Evolutionary conservation across 2,113 vertebrate species (phyloP), one percentile per base, ranked within the genome.

Genomic region (Mungos mungo): DNA sequence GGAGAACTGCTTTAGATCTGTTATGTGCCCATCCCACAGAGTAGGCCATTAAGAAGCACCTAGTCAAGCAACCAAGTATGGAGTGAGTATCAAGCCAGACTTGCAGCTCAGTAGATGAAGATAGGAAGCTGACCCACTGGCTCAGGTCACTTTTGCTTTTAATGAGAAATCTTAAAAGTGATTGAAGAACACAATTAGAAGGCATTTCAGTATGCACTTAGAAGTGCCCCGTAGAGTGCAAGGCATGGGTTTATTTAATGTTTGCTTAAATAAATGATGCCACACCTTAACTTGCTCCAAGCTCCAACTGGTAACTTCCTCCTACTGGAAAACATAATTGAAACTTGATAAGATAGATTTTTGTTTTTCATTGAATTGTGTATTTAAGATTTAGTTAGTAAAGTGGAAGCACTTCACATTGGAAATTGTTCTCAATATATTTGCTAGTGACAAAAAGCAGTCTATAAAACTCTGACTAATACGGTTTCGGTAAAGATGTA

Each of bases 41-140:
- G 82, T 71, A 35, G 41, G 72, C 16, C 6, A 71, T 98, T 69
- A 80, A 74, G 45, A 82, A 96, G 63, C 35, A 83, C 50, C 66
- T 93, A 41, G 25, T 60, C 19, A 41, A 57, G 25, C 95, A 94
- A 8, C 95, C 95, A 96, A 68, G 19, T 0, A 27, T 97, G 96
- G 93, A 93, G 38, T 7, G 35, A 16, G 1, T 93, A 96, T 50
- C 98, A 98, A 71, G 80, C 93, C 77, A 92, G 76, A 29, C n/a
- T 97, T 52, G 15, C 85, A 23, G 13, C 0, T 41, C 60, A 95
- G 38, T 52, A 68, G 3, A 38, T 82, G 13, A 80, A 81, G 66
- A 97, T 21, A 45, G 27, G 21, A 57, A 16, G 0, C 3, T 82
- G 41, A 12, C 27, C 8, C 79, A 45, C 41, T 11, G 27, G 35